A percentile compares a stretch with the other conserved stretches of the same genome.
Evolutionary conservation across 1,140 invertebrate species (phyloP).

Genomic region (Physella acuta): DNA sequence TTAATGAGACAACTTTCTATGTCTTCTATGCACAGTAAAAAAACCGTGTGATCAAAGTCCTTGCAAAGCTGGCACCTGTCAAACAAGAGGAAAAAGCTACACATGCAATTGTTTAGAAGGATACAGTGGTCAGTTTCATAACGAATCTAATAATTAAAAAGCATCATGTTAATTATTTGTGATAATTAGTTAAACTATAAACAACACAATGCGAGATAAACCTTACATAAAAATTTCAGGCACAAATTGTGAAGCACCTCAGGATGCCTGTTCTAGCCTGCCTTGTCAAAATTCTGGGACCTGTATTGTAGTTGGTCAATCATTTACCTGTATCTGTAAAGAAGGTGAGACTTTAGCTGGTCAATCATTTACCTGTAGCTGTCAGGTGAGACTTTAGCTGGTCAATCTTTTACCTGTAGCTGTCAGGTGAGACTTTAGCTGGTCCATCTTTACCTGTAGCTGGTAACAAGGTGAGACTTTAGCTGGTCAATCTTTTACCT

Average conservation of each 20-base stretch:
- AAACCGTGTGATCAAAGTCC: not conserved
- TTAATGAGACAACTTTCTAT: too few species aligned
- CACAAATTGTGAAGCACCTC: not conserved
- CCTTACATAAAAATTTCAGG: too few species aligned
- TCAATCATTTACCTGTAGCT: too few species aligned
- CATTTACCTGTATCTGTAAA: slow-evolving; percentile 9
- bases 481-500: too few species aligned
- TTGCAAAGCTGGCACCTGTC: not conserved
- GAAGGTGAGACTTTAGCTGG: slow-evolving; percentile 6
- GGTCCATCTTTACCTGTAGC: too few species aligned
- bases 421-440: too few species aligned
- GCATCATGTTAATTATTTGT: not conserved
- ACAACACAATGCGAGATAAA: not conserved
- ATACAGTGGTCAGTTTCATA: slow-evolving; percentile 1
- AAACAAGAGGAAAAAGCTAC: not conserved
- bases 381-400: too few species aligned
- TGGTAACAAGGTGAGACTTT: too few species aligned
- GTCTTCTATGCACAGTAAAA: not conserved
- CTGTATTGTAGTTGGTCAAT: not conserved
- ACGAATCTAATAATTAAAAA: too few species aligned
- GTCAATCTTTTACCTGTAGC: too few species aligned
- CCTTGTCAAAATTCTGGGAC: not conserved
- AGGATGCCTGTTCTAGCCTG: slow-evolving; percentile 1
- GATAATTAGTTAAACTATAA: not conserved
- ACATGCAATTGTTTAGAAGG: not conserved